Percentiles rank a stretch among this genome's conserved stretches.
Evolutionary conservation across 2,113 vertebrate species (phyloP).

Genomic region (Fulica atra): DNA sequence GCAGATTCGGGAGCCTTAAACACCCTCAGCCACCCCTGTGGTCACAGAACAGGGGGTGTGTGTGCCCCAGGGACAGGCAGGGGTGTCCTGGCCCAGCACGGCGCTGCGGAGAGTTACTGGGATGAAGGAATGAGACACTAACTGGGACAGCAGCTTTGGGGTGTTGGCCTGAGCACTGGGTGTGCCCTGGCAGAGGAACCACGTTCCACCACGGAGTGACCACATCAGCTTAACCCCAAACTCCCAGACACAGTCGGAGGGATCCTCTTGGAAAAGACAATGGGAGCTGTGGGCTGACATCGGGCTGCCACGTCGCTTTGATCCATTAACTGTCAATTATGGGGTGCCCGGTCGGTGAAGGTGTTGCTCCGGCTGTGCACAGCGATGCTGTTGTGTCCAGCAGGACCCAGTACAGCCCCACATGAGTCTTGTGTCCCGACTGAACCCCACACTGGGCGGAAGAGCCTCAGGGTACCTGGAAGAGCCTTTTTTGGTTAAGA

Average conservation of each 20-base stretch:
- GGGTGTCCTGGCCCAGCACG: background rate
- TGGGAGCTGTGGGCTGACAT: background rate
- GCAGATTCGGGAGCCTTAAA: background rate
- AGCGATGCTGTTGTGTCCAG: background rate
- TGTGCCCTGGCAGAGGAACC: background rate
- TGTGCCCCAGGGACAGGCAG: fast-evolving
- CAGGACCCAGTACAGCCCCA: background rate
- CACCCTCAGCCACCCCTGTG: too few relatives aligned
- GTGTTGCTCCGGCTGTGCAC: background rate
- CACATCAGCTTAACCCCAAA: background rate
- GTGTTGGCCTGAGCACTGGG: background rate
- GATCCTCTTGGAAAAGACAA: too few relatives aligned
- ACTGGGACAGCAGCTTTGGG: background rate
- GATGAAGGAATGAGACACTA: background rate
- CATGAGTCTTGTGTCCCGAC: background rate
- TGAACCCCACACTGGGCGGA: fast-evolving
- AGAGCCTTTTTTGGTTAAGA: fast-evolving
- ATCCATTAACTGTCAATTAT: fast-evolving
- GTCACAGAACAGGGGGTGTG: fast-evolving
- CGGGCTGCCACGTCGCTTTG: background rate
- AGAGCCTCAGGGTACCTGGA: fast-evolving
- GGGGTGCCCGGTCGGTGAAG: fast-evolving
- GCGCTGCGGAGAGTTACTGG: background rate
- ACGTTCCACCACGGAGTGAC: background rate
- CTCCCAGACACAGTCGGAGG: too few relatives aligned